Conservation (phyloP, 2,113 vertebrate species). For the Chionis minor region DNA sequence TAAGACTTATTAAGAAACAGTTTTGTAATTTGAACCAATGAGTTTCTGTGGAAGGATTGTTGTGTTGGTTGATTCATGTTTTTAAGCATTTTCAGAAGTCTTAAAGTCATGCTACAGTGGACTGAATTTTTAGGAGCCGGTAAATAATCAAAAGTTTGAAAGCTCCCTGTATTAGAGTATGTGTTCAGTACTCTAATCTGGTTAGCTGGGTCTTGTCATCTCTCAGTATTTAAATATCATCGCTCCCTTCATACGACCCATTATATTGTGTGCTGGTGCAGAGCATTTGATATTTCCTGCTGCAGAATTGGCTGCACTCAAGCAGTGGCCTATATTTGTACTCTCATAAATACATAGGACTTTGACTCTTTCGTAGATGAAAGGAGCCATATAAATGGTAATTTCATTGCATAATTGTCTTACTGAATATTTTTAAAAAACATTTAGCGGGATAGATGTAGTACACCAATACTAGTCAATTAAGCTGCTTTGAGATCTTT, state of each 20-base stretch:
- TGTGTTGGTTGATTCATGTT: neutral
- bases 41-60: too few species aligned
- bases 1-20: too few species aligned
- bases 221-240: neutral
- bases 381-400: conserved; percentile 19
- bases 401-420: conserved; percentile 1
- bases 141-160: neutral
- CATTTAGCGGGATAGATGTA: neutral
- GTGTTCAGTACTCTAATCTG: neutral
- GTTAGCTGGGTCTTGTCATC: neutral
- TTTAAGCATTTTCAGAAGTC: neutral
- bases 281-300: neutral
- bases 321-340: neutral
- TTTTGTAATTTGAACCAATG: too few species aligned
- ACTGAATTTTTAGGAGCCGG: neutral
- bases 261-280: neutral
- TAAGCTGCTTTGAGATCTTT: neutral
- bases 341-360: neutral
- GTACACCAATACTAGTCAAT: neutral
- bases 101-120: neutral
- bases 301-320: neutral
- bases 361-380: neutral
- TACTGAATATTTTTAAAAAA: neutral
- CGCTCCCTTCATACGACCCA: fast-evolving
- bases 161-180: neutral